Base-by-base conservation (phyloP, 2,888 invertebrate species). In the Pyrrhia umbra region DNA sequence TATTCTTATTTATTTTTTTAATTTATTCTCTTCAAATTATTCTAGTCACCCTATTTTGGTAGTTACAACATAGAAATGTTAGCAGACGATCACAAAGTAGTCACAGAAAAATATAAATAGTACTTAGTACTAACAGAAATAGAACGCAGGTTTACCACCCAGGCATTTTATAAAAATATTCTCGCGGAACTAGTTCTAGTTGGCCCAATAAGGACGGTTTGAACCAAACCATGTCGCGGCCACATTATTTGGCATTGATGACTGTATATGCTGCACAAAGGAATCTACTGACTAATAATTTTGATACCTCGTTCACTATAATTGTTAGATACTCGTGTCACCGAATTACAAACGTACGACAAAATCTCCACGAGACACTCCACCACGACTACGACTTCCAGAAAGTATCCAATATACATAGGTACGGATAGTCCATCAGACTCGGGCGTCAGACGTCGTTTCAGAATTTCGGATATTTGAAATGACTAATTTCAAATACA, bases 381-480 rank as follows among this genome's bases (percentile, higher is more conserved):
- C 8, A 18, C 27, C 18, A 23, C 55, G 30, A 25, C 47, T 27
- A 8, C 34, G 45, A 54, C 10, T 69, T n/a, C 37, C n/a, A 27
- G 16, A 61, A 43, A 37, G 1, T 54, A 34, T 10, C 16, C 4
- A 9, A 6, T n/a, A n/a, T n/a, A n/a, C n/a, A n/a, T 13, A 60
- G 20, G 46, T 27, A 45, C 27, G 30, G 34, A 20, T 9, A 67
- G 9, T 23, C 30, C 10, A n/a, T 6, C 30, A 30, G 30, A 30
- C n/a, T 30, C 10, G 13, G 13, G 1, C 8, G 25, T 25, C 25
- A 25, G 25, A 1, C 13, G 15, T 40, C 9, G n/a, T 25, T 34
- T 23, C 51, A 51, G 34, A 47, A 34, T 50, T 70, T 70, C 54
- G 63, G 67, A 71, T 47, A 46, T 66, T 52, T 42, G 52, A 61